Base-by-base conservation (phyloP, 1,140 invertebrate species). In the Drosophila nannoptera region DNA sequence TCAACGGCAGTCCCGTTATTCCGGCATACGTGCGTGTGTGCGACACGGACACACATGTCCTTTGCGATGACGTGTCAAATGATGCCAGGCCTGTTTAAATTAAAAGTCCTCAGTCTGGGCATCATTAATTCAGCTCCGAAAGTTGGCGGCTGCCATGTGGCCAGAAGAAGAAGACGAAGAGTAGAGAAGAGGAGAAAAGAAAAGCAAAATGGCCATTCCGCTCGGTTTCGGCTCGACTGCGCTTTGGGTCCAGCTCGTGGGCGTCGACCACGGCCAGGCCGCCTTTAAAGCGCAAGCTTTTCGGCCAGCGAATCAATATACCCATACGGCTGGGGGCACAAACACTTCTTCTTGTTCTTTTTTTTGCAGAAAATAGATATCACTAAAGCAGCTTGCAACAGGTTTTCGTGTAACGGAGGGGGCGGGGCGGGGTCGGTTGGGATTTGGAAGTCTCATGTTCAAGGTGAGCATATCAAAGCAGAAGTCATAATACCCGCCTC, bases 81-180 rank as follows among this genome's bases (percentile, higher is more conserved):
- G 33, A 33, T 32, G 12, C 29, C 29, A 16, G 42, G 50, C 29
- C 52, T 35, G 40, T 69, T 36, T 8, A 69, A 69, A 63, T 63
- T 36, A 46, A 32, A 74, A 66, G 73, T 83, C 63, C 63, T 72
- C 56, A 68, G 75, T 82, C 78, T 82, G 78, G 75, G 52, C 68
- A 75, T 82, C 78, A 78, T 83, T 83, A 75, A 83, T 82, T 75
- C 75, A 16, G 49, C 45, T 69, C 22, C 36, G 43, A 48, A 48
- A 46, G 45, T 16, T 16, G 58, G 38, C 65, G 36, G 33, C 49
- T 43, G 45, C 12, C 35, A 4, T 36, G n/a, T n/a, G n/a, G n/a
- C n/a, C n/a, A n/a, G n/a, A n/a, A n/a, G 6, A 5, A 12, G 16
- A 6, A 49, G 40, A 52, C 73, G 49, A 31, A 53, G 14, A 11